Percentiles rank a stretch among this genome's conserved stretches.
These are phyloP conservation scores for Exaiptasia diaphana DNA, from an alignment of 64 coral and sea anemone species.

Conservation along the genomic window DNA sequence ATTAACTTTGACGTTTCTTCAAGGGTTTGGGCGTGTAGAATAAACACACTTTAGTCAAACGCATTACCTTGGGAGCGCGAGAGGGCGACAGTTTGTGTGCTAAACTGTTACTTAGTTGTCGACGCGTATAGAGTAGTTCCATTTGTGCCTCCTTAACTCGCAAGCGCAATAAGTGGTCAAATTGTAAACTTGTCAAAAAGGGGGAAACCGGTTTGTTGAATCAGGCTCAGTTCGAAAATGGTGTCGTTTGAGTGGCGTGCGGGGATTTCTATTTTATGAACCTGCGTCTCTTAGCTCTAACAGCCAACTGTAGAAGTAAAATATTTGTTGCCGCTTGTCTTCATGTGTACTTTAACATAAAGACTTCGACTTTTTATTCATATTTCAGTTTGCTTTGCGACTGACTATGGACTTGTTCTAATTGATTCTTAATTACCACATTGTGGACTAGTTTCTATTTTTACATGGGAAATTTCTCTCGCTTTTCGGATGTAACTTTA, in stretches of 20 bases:
- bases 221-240: background rate
- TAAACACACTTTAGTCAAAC: no score
- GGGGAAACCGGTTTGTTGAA: background rate
- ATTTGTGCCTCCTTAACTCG: background rate
- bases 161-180: background rate
- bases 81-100: background rate
- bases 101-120: background rate
- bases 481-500: no score
- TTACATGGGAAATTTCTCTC: no score
- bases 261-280: background rate
- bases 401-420: no score
- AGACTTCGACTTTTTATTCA: no score
- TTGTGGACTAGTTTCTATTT: no score
- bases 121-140: background rate
- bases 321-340: no score
- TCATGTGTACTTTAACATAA: no score
- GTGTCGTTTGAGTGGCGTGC: background rate
- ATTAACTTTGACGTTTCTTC: no score
- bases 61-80: no score
- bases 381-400: no score
- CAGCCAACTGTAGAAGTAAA: background rate
- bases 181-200: background rate
- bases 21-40: background rate
- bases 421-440: no score
- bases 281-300: background rate